Conservation (phyloP, 2,888 invertebrate species). For the Caenorhabditis sinica region DNA sequence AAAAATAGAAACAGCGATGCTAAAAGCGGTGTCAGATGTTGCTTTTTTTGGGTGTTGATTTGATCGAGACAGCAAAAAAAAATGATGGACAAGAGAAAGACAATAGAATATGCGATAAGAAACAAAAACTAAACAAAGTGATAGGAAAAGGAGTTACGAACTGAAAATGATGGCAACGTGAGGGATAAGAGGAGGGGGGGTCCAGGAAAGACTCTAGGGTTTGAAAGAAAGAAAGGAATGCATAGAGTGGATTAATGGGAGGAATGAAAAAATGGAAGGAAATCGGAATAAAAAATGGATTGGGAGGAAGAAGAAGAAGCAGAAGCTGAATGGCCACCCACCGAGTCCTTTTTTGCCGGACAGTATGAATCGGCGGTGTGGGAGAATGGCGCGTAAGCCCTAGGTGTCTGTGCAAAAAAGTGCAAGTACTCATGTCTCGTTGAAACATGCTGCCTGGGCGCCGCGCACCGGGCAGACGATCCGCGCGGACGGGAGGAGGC, state of each 20-base stretch:
- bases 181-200: neutral
- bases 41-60: conserved; percentile 54
- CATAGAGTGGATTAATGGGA: neutral
- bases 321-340: conserved; percentile 50
- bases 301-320: neutral
- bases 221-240: neutral
- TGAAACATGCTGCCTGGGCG: conserved; percentile 55
- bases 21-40: conserved; percentile 61
- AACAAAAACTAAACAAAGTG: conserved; percentile 10
- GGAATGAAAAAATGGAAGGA: neutral
- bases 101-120: conserved; percentile 47
- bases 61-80: conserved; percentile 25
- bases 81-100: conserved; percentile 36
- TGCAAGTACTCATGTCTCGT: conserved; percentile 64
- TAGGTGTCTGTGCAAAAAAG: conserved; percentile 59
- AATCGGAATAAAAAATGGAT: conserved; percentile 6
- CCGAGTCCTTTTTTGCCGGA: conserved; percentile 62
- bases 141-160: conserved; percentile 22
- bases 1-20: conserved; percentile 58
- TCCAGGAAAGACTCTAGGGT: neutral
- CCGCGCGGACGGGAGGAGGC: conserved; percentile 41
- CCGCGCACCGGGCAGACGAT: conserved; percentile 55
- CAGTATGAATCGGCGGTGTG: conserved; percentile 45
- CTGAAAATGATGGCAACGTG: conserved; percentile 1
- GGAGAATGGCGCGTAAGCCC: conserved; percentile 54